Conservation (phyloP, 2,113 vertebrate species). For the Syngnathus floridae region DNA sequence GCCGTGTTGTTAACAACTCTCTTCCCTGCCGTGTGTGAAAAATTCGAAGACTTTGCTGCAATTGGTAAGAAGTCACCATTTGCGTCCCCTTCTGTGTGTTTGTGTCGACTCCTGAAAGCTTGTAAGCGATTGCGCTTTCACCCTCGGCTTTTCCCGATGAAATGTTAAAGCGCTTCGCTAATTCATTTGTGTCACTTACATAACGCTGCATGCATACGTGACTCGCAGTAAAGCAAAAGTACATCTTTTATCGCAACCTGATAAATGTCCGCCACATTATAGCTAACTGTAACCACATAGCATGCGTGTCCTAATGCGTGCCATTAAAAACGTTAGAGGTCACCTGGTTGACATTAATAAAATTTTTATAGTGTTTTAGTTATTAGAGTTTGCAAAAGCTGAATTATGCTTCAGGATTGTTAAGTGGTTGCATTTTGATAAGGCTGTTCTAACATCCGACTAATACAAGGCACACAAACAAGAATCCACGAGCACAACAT, state of each 20-base stretch:
- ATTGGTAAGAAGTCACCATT: background rate
- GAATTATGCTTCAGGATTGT: background rate
- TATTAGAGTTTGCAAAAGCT: background rate
- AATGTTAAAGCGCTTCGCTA: background rate
- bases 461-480: too few relatives aligned
- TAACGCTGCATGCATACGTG: background rate
- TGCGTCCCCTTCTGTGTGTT: background rate
- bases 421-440: background rate
- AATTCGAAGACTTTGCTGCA: background rate
- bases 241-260: background rate
- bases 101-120: background rate
- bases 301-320: background rate
- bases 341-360: background rate
- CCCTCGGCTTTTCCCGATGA: background rate
- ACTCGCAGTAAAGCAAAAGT: background rate
- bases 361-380: background rate
- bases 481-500: too few relatives aligned
- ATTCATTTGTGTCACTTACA: slow-evolving; percentile 8
- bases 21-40: background rate
- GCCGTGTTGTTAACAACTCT: background rate
- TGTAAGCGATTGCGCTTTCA: background rate
- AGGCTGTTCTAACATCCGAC: background rate
- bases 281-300: background rate
- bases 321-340: background rate
- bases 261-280: background rate